Evolutionary conservation across 2,113 vertebrate species (phyloP), one percentile per base, ranked within the genome.

Genomic region (Rhabdomys dilectus): DNA sequence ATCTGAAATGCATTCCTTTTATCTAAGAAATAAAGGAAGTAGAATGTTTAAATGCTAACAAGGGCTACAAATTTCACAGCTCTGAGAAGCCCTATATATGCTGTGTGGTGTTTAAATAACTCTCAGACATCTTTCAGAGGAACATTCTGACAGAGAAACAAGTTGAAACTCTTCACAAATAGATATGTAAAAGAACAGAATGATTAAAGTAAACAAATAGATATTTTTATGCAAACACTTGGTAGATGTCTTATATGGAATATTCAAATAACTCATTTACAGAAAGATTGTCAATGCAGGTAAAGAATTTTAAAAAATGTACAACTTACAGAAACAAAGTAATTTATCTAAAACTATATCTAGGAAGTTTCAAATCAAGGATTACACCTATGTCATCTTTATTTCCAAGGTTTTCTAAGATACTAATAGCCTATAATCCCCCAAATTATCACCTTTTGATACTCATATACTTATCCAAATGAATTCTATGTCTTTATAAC

Each of bases 131-230:
- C 15, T 93, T 95, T 42, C 89, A 82, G 26, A 81, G 51, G 31
- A 92, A 31, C 0, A 95, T 19, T 3, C 31, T 78, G 56, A 82
- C 66, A 95, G 72, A 53, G 19, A 60, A 8, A 15, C 42, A 34
- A 88, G 89, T 45, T 95, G 42, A 88, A 94, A 84, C 51, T 75
- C 36, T 78, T 91, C 22, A 91, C 39, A 96, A 96, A 89, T 34
- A 88, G 36, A 75, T 8, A 64, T 3, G 24, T 64, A 64, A 64
- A 29, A 29, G 24, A 64, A 64, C 24, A 11, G 26, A 64, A 64
- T 29, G 10, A 64, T 29, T 64, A 64, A 64, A 64, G 29, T 64
- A 64, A 64, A 64, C 26, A 64, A 64, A 64, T 64, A 11, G 26
- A 64, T 64, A 80, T 91, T 94, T 51, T 11, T 58, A 84, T n/a